Conservation (phyloP, 2,888 invertebrate genomes). For the Cantharis rustica region DNA sequence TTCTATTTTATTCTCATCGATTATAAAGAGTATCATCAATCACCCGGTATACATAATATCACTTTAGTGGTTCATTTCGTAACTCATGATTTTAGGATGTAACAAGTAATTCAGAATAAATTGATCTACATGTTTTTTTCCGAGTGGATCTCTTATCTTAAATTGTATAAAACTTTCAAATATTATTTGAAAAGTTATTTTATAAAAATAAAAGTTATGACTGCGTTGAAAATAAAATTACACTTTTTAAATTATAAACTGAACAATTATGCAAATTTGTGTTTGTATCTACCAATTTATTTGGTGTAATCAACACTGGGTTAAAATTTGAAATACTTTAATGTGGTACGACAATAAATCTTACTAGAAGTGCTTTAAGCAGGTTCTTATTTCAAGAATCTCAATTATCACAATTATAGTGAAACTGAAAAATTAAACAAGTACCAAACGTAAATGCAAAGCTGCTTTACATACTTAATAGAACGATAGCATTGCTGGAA, state of each 20-base stretch:
- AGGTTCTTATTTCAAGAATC: background rate
- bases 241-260: too few species aligned
- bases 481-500: background rate
- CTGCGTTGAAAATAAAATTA: too few species aligned
- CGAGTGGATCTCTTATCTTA: background rate
- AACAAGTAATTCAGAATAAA: background rate
- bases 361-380: background rate
- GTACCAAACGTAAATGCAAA: background rate
- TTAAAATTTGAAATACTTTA: background rate
- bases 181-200: too few species aligned
- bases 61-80: background rate
- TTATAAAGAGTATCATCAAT: background rate
- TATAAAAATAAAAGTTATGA: too few species aligned
- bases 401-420: background rate
- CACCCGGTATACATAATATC: background rate
- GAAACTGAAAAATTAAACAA: background rate
- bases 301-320: background rate
- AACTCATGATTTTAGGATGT: background rate
- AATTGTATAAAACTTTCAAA: too few species aligned
- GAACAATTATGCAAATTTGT: background rate
- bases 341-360: background rate
- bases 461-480: background rate
- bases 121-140: background rate
- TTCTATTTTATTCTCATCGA: background rate
- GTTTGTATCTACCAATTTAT: background rate